Percentiles rank a stretch among this genome's conserved stretches.
These are phyloP conservation scores for Brachionus asplanchnoidis DNA, from an alignment of 1,140 invertebrate genomes.

Conservation along the genomic window DNA sequence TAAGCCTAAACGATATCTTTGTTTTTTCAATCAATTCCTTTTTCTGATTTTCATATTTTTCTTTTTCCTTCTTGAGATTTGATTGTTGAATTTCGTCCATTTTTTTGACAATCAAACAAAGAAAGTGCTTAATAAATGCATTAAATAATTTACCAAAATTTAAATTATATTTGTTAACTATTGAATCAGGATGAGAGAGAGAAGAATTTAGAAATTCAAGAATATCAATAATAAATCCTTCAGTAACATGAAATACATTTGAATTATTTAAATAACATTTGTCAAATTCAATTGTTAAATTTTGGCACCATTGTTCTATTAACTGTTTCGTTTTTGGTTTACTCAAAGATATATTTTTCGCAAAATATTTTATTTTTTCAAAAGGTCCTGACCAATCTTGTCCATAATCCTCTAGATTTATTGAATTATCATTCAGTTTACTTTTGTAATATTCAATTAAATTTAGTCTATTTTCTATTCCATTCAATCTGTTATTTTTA, in stretches of 20 bases:
- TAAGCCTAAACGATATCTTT: not conserved
- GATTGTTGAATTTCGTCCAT: not conserved
- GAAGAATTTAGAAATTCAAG: not conserved
- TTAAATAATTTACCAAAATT: not conserved
- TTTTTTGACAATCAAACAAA: not conserved
- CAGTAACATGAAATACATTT: not conserved
- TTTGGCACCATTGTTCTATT: not conserved
- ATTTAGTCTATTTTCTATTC: not conserved
- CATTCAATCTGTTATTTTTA: not conserved
- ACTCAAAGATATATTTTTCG: not conserved
- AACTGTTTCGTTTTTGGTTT: not conserved
- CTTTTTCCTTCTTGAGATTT: not conserved
- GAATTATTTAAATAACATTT: not conserved
- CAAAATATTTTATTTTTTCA: not conserved
- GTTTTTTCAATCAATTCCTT: not conserved
- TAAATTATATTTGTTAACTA: not conserved
- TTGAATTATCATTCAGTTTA: not conserved
- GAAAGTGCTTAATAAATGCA: not conserved
- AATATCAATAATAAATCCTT: not conserved
- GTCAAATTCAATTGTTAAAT: not conserved
- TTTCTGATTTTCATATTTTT: not conserved
- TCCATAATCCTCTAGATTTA: not conserved
- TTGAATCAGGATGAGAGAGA: not conserved
- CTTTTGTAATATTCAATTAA: not conserved
- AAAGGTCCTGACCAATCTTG: not conserved